Evolutionary conservation across 2,797 vertebrate genomes (phyloP).

Genomic region (Alcedo quadribrachys): DNA sequence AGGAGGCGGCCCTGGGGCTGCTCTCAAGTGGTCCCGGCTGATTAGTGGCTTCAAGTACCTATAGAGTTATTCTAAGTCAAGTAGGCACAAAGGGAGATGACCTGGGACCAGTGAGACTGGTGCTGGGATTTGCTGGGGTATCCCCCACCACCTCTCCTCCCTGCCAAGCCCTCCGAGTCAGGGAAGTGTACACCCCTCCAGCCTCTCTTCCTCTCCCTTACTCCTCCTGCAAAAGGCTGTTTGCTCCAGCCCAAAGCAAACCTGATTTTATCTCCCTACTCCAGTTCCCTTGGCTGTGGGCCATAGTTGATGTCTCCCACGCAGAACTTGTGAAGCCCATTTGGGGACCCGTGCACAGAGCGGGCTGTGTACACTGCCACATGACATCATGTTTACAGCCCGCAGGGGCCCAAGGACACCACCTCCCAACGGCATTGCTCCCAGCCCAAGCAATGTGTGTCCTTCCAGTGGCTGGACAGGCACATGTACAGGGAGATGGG

Average conservation of each 20-base stretch:
- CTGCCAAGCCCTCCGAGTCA: accelerated
- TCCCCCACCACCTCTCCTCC: neutral
- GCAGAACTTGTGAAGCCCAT: constrained; percentile 54
- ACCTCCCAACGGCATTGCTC: neutral
- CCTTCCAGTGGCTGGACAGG: neutral
- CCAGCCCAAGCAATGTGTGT: neutral
- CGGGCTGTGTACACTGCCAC: constrained; percentile 34
- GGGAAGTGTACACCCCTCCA: neutral
- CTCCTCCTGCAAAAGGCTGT: constrained; percentile 30
- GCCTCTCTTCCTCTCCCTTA: neutral
- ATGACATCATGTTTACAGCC: constrained; percentile 55
- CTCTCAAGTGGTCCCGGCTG: constrained; percentile 55
- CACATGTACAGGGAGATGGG: accelerated
- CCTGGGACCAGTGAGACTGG: neutral
- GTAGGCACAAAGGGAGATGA: neutral
- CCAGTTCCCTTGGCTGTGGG: constrained; percentile 67
- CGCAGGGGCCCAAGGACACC: constrained; percentile 39
- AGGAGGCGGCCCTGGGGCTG: constrained; percentile 37
- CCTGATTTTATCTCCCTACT: constrained; percentile 72
- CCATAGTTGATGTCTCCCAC: constrained; percentile 65
- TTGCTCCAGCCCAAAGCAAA: constrained; percentile 70
- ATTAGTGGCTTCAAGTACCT: constrained; percentile 66
- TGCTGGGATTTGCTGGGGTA: accelerated
- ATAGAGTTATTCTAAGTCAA: constrained; percentile 66
- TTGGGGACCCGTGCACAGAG: constrained; percentile 35